These are phyloP conservation scores for Charadrius vociferus DNA, from an alignment of 2,113 vertebrate species.

Conservation along the genomic window DNA sequence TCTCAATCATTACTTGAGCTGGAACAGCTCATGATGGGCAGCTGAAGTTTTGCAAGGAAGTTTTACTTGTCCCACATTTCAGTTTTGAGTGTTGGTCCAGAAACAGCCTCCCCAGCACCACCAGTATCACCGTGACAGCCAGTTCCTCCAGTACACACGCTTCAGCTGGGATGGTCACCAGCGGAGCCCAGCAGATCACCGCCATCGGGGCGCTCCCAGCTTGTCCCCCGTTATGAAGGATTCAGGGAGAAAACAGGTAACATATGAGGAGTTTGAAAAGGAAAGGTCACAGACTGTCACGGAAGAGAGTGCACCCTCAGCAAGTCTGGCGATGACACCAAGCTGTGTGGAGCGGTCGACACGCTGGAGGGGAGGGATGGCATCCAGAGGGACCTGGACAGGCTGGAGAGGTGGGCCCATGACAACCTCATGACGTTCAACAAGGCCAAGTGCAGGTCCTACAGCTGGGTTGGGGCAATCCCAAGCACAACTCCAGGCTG, in stretches of 20 bases:
- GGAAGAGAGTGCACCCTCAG: too few species aligned
- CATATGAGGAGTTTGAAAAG: background rate
- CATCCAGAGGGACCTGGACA: too few species aligned
- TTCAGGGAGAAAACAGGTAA: background rate
- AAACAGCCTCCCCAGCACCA: background rate
- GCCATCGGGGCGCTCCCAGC: background rate
- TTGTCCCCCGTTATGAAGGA: background rate
- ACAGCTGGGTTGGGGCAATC: too few species aligned
- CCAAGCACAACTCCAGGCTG: too few species aligned
- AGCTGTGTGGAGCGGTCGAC: too few species aligned
- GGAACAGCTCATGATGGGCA: rapidly evolving
- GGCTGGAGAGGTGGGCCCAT: too few species aligned
- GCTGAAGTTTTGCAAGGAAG: background rate
- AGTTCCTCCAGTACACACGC: rapidly evolving
- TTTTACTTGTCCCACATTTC: background rate
- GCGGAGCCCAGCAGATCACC: background rate
- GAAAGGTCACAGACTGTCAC: background rate
- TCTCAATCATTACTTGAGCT: background rate
- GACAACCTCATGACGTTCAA: too few species aligned
- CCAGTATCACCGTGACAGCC: too few species aligned
- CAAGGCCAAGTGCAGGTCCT: too few species aligned
- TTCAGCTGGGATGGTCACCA: background rate
- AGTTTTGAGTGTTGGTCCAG: background rate
- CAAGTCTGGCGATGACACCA: too few species aligned
- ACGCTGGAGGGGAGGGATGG: too few species aligned